Evolutionary conservation across 2,888 invertebrate species (phyloP).

Genomic region (Galeopsomyia nigrocyanea): DNA sequence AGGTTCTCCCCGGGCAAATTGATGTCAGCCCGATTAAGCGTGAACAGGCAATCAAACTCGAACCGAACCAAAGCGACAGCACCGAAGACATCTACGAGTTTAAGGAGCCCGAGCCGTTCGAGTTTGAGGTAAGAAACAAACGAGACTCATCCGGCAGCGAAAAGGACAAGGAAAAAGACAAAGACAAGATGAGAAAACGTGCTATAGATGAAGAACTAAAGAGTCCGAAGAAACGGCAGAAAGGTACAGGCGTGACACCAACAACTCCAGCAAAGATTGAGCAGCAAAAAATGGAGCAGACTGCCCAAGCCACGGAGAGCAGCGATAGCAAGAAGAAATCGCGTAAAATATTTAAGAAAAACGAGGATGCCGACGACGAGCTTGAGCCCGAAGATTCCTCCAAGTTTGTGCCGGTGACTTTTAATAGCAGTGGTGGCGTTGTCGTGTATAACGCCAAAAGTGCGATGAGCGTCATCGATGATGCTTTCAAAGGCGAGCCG

Average conservation of each 20-base stretch:
- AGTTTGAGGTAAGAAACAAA: constrained; percentile 76
- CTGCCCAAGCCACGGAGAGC: constrained; percentile 3
- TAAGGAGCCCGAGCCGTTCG: constrained; percentile 90
- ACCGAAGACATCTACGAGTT: constrained; percentile 86
- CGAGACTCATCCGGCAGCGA: constrained; percentile 59
- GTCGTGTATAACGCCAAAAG: no score
- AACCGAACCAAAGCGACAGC: constrained; percentile 48
- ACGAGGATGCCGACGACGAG: constrained; percentile 31
- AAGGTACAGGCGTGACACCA: constrained; percentile 35
- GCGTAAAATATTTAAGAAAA: constrained; percentile 55
- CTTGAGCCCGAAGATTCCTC: no score
- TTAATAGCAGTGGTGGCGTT: no score
- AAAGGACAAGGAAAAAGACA: constrained; percentile 57
- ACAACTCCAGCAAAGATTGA: constrained; percentile 10
- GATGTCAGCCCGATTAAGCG: constrained; percentile 45
- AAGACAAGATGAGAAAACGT: constrained; percentile 63
- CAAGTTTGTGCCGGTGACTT: no score
- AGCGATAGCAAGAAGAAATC: constrained; percentile 57
- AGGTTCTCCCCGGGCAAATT: constrained; percentile 53
- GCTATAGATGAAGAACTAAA: constrained; percentile 62
- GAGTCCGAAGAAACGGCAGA: constrained; percentile 64
- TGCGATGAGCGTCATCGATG: no score
- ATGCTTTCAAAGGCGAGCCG: constrained; percentile 35
- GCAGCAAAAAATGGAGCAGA: constrained; percentile 21
- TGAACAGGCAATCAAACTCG: constrained; percentile 50